Conservation (phyloP, 2,113 vertebrate species). For the Stegastes partitus region DNA sequence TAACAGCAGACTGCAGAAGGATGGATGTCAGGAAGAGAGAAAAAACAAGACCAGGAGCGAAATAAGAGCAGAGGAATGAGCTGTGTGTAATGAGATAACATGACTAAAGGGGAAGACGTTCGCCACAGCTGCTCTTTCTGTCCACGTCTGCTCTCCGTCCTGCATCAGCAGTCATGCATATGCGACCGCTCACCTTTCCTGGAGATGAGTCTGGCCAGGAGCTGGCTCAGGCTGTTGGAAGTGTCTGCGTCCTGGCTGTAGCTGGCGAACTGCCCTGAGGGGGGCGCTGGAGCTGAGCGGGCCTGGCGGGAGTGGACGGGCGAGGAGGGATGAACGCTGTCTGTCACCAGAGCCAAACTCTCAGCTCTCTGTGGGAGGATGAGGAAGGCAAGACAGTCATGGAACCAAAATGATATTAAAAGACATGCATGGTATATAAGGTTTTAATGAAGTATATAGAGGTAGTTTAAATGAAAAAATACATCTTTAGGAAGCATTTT, state of each 20-base stretch:
- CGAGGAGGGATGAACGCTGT: conserved; percentile 46
- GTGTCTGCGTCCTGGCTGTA: conserved; percentile 64
- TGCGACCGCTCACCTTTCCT: conserved; percentile 79
- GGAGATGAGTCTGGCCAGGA: conserved; percentile 81
- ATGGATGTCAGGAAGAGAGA: conserved; percentile 28
- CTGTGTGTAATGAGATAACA: conserved; percentile 12
- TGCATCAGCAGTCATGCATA: background rate
- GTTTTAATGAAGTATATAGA: too few relatives aligned
- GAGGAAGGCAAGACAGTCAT: too few relatives aligned
- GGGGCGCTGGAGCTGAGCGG: conserved; percentile 73
- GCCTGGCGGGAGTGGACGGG: conserved; percentile 71
- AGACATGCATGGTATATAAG: too few relatives aligned
- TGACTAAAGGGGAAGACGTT: background rate
- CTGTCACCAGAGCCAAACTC: conserved; percentile 41
- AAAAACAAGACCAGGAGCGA: conserved; percentile 20
- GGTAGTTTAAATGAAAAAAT: too few relatives aligned
- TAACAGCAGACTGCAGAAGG: conserved; percentile 37
- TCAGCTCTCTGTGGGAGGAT: conserved; percentile 54
- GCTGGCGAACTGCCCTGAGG: conserved; percentile 53
- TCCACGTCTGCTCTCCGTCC: background rate
- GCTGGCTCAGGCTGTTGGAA: conserved; percentile 73
- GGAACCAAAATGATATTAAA: too few relatives aligned
- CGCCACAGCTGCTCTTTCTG: background rate
- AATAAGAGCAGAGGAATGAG: background rate
- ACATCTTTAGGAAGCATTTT: too few relatives aligned